These are phyloP conservation scores for Varanus komodoensis DNA, from an alignment of 2,113 vertebrate species.

Conservation along the genomic window DNA sequence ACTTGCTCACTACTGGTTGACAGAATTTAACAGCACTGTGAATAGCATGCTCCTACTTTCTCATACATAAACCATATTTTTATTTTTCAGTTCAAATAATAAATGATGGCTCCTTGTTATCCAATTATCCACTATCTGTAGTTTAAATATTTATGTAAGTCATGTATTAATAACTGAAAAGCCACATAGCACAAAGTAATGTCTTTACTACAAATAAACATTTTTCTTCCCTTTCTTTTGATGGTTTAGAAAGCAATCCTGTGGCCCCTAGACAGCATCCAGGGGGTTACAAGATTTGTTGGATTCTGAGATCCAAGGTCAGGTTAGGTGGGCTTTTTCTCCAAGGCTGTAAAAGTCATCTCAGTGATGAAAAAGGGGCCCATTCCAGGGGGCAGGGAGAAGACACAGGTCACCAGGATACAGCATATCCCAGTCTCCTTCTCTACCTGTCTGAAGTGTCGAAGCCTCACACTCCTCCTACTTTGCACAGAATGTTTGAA, in stretches of 20 bases:
- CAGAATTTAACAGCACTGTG: background rate
- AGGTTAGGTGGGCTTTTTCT: too few relatives aligned
- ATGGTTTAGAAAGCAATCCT: background rate
- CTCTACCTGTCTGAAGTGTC: too few relatives aligned
- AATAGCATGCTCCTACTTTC: background rate
- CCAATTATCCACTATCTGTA: background rate
- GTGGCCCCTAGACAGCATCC: too few relatives aligned
- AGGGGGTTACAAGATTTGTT: too few relatives aligned
- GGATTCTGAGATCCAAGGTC: too few relatives aligned
- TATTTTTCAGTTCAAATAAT: background rate
- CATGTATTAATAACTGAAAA: conserved; percentile 33
- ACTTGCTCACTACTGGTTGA: background rate
- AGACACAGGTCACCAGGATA: too few relatives aligned
- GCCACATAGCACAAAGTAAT: background rate
- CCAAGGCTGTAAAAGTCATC: too few relatives aligned
- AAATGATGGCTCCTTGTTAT: background rate
- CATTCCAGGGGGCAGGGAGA: too few relatives aligned
- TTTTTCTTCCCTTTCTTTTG: background rate
- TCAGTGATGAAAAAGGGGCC: too few relatives aligned
- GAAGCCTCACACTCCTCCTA: too few relatives aligned
- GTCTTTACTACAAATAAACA: background rate
- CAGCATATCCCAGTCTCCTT: too few relatives aligned
- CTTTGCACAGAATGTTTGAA: too few relatives aligned
- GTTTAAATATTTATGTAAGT: background rate
- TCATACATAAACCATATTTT: background rate